Percentiles rank a stretch among this genome's conserved stretches.
Evolutionary conservation across 2,888 invertebrate species (phyloP).

Genomic region (Tiphia femorata): DNA sequence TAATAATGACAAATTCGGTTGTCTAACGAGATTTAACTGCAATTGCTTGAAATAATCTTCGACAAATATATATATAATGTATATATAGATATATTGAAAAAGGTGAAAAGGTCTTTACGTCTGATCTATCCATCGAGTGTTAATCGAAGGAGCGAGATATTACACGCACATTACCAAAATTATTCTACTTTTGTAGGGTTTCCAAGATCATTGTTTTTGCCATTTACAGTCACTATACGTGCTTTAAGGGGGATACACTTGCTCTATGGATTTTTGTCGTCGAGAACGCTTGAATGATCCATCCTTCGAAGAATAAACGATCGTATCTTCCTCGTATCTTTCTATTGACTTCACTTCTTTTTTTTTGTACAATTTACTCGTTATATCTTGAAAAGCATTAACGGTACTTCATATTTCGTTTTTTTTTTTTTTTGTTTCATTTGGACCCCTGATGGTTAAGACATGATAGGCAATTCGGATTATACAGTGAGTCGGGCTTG

Average conservation of each 20-base stretch:
- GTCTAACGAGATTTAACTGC: slow-evolving; percentile 70
- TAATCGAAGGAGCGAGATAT: too few relatives aligned
- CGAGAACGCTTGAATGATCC: neutral
- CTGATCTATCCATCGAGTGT: too few relatives aligned
- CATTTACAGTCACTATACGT: too few relatives aligned
- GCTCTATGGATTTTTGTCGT: neutral
- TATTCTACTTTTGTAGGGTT: too few relatives aligned
- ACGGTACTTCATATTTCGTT: neutral
- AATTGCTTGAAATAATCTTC: slow-evolving; percentile 27
- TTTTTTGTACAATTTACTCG: too few relatives aligned
- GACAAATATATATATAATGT: neutral
- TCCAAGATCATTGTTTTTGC: too few relatives aligned
- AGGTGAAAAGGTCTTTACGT: neutral
- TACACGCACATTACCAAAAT: too few relatives aligned
- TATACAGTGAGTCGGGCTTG: too few relatives aligned
- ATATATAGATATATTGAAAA: neutral
- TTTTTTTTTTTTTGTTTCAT: neutral
- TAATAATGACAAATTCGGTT: slow-evolving; percentile 29
- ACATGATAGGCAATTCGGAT: slow-evolving; percentile 17
- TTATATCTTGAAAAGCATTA: neutral
- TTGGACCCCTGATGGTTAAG: slow-evolving; percentile 32
- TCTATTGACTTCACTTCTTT: too few relatives aligned
- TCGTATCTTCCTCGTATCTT: neutral
- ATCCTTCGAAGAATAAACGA: neutral
- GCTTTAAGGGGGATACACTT: too few relatives aligned